A percentile compares a stretch with the other conserved stretches of the same genome.
Evolutionary conservation across 2,113 vertebrate species (phyloP).

Genomic region (Mustelus asterias): DNA sequence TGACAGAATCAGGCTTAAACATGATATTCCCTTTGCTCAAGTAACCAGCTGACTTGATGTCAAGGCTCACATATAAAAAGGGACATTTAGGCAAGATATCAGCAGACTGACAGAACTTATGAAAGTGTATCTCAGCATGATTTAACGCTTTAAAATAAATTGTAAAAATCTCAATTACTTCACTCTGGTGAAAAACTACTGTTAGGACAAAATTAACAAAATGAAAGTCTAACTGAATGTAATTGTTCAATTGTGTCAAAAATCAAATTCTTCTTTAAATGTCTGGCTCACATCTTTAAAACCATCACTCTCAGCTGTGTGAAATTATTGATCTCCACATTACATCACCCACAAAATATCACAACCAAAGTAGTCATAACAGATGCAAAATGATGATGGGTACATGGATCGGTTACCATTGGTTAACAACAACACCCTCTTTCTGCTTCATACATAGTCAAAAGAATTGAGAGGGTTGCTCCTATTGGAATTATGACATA

Average conservation of each 20-base stretch:
- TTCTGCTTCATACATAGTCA: not conserved
- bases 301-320: not conserved
- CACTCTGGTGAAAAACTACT: not conserved
- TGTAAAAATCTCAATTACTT: not conserved
- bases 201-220: not conserved
- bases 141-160: not conserved
- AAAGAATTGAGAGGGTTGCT: not conserved
- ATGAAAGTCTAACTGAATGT: not conserved
- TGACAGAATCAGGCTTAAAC: not conserved
- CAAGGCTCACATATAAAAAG: not conserved
- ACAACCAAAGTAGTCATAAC: not conserved
- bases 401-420: not conserved
- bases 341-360: not conserved
- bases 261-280: not conserved
- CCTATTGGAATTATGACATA: not conserved
- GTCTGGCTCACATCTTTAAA: not conserved
- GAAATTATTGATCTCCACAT: not conserved
- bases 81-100: not conserved
- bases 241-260: not conserved
- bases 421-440: not conserved
- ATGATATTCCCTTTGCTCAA: not conserved
- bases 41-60: not conserved
- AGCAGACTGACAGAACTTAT: not conserved
- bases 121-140: not conserved
- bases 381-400: not conserved